Evolutionary conservation across 2,797 vertebrate genomes (phyloP).

Genomic region (Pangasius sanitwongsei): DNA sequence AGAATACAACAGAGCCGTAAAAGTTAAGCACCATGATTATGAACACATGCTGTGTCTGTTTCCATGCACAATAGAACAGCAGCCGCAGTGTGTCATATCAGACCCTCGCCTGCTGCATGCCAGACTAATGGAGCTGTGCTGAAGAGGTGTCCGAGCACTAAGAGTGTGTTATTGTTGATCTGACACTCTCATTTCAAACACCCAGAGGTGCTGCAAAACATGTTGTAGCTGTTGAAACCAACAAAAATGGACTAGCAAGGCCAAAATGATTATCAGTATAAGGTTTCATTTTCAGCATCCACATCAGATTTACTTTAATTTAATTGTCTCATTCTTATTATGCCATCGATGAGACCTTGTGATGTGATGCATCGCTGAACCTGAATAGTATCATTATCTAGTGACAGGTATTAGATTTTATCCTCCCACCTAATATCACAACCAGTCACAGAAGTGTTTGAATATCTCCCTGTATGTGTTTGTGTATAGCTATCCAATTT

Average conservation of each 20-base stretch:
- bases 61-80: not conserved
- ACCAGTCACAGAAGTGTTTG: not conserved
- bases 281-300: not conserved
- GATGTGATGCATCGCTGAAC: not conserved
- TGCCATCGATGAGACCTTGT: not conserved
- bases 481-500: not conserved
- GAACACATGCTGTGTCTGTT: constrained; percentile 10
- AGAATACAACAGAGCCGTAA: not conserved
- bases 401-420: not conserved
- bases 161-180: constrained; percentile 7
- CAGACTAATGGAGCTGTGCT: not conserved
- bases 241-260: not conserved
- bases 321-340: not conserved
- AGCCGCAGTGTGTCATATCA: constrained; percentile 4
- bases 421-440: not conserved
- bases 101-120: not conserved
- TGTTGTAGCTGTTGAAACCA: not conserved
- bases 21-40: constrained; percentile 10
- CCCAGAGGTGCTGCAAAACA: not conserved
- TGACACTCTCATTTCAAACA: constrained; percentile 17
- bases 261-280: not conserved
- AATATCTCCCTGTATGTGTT: not conserved
- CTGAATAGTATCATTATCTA: not conserved
- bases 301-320: not conserved
- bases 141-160: not conserved